Evolutionary conservation across 2,888 invertebrate genomes (phyloP).

Genomic region (Cerastis leucographa): DNA sequence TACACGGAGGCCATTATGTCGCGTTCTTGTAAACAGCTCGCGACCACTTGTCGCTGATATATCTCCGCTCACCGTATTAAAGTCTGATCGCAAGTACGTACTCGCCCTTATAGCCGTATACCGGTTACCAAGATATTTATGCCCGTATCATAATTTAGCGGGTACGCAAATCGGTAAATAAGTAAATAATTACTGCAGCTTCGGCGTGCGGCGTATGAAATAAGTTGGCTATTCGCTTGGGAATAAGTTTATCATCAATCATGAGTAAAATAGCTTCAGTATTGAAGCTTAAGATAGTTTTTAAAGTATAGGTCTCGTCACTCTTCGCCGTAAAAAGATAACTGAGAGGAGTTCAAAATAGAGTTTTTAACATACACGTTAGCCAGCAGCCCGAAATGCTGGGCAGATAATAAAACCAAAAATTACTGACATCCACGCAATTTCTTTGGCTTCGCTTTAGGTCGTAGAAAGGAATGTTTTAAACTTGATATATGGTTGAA

Average conservation of each 20-base stretch:
- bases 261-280: slow-evolving; percentile 42
- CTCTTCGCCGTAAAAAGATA: neutral
- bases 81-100: slow-evolving; percentile 53
- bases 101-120: slow-evolving; percentile 64
- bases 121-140: slow-evolving; percentile 65
- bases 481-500: neutral
- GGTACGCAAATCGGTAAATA: slow-evolving; percentile 63
- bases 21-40: slow-evolving; percentile 89
- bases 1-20: slow-evolving; percentile 83
- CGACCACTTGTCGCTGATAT: slow-evolving; percentile 86
- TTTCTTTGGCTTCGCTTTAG: neutral
- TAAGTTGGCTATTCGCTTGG: slow-evolving; percentile 50
- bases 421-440: neutral
- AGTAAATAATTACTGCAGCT: slow-evolving; percentile 63
- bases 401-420: neutral
- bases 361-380: neutral
- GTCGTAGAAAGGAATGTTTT: neutral
- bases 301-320: slow-evolving; percentile 23
- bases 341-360: neutral
- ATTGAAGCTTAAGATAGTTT: slow-evolving; percentile 22
- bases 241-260: slow-evolving; percentile 57
- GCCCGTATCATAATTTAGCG: slow-evolving; percentile 59
- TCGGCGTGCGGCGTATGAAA: slow-evolving; percentile 44
- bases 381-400: neutral
- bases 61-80: slow-evolving; percentile 84